Conservation (phyloP, 2,888 invertebrate species). For the Noctua comes region DNA sequence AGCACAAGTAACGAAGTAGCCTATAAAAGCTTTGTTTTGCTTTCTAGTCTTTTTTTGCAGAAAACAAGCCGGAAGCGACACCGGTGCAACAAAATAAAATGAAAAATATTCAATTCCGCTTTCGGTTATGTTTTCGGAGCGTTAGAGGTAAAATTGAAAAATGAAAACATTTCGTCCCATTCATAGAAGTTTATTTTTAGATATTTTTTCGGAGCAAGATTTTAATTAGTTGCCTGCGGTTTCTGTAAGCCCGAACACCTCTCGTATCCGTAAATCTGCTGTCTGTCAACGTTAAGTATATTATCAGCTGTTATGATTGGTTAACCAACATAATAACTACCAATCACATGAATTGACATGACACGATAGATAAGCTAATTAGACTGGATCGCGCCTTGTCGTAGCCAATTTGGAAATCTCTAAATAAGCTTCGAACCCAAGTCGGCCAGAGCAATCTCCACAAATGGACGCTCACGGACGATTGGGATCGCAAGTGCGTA, state of each 20-base stretch:
- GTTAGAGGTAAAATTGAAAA: constrained; percentile 37
- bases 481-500: not conserved
- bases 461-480: not conserved
- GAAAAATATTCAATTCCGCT: constrained; percentile 39
- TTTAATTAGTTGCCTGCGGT: not conserved
- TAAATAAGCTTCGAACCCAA: not conserved
- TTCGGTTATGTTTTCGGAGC: constrained; percentile 28
- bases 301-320: not conserved
- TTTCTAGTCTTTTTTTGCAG: constrained; percentile 27
- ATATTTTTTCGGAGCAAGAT: not conserved
- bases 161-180: constrained; percentile 13
- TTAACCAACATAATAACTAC: not conserved
- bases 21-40: constrained; percentile 15
- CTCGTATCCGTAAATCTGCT: not conserved
- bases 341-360: not conserved
- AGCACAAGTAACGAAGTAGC: constrained; percentile 10
- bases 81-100: constrained; percentile 23
- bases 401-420: not conserved
- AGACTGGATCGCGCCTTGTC: not conserved
- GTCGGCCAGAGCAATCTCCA: not conserved
- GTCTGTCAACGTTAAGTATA: not conserved
- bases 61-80: constrained; percentile 33
- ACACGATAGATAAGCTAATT: not conserved
- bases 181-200: constrained; percentile 2
- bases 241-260: not conserved